Evolutionary conservation across 2,888 invertebrate species (phyloP).

Genomic region (Neoascia interrupta): DNA sequence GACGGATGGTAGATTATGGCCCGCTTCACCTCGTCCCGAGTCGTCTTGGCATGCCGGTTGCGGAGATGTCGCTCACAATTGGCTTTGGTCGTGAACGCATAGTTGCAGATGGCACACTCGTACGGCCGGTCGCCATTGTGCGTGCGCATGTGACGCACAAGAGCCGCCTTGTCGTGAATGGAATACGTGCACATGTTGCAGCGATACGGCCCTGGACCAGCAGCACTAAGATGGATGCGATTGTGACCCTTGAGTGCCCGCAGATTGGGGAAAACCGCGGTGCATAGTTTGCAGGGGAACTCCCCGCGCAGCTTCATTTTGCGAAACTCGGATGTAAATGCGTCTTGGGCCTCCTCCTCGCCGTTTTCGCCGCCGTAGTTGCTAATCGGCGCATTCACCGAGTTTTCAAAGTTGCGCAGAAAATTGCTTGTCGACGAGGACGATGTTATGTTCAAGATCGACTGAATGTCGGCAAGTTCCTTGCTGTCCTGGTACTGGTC

Average conservation of each 20-base stretch:
- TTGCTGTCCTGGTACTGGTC: slow-evolving; percentile 83
- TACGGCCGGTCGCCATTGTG: slow-evolving; percentile 98
- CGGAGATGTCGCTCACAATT: slow-evolving; percentile 97
- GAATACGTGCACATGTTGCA: slow-evolving; percentile 96
- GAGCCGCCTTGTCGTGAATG: slow-evolving; percentile 91
- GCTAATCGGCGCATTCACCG: slow-evolving; percentile 79
- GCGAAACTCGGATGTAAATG: slow-evolving; percentile 91
- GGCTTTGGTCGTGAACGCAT: slow-evolving; percentile 97
- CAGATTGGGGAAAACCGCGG: slow-evolving; percentile 91
- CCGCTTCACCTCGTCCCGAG: slow-evolving; percentile 92
- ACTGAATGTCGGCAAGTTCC: slow-evolving; percentile 92
- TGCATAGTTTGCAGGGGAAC: slow-evolving; percentile 94
- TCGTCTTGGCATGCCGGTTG: slow-evolving; percentile 92
- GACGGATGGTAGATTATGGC: slow-evolving; percentile 93
- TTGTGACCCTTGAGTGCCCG: slow-evolving; percentile 95
- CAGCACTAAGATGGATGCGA: slow-evolving; percentile 89
- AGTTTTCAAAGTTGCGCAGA: slow-evolving; percentile 82
- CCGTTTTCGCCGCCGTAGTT: slow-evolving; percentile 79
- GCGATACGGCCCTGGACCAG: slow-evolving; percentile 89
- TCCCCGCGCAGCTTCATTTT: slow-evolving; percentile 94
- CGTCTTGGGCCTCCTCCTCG: slow-evolving; percentile 90
- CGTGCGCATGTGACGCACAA: slow-evolving; percentile 94
- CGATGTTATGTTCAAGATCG: slow-evolving; percentile 89
- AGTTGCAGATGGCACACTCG: slow-evolving; percentile 96
- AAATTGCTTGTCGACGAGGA: slow-evolving; percentile 82